Conservation (phyloP, 2,888 invertebrate genomes). For the Ornithoptera priamus region DNA sequence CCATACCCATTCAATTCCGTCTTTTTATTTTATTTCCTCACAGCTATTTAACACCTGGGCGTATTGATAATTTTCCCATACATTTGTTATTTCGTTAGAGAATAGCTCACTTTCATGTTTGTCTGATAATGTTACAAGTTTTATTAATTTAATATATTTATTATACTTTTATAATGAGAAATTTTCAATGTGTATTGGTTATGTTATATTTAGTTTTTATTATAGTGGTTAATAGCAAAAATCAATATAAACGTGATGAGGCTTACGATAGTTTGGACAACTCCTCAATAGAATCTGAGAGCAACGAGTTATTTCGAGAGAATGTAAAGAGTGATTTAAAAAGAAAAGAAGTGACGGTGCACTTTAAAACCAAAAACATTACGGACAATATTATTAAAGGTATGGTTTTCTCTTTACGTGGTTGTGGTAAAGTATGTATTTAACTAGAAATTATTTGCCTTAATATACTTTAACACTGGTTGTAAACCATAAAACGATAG, state of each 20-base stretch:
- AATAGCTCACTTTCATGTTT: background rate
- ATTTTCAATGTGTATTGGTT: constrained; percentile 4
- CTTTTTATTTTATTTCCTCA: constrained; percentile 14
- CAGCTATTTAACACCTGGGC: constrained; percentile 24
- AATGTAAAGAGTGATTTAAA: constrained; percentile 32
- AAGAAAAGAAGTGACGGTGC: background rate
- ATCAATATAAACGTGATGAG: constrained; percentile 30
- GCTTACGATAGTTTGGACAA: constrained; percentile 29
- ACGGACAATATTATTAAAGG: background rate
- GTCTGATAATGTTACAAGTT: background rate
- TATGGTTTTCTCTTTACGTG: background rate
- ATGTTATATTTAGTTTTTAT: constrained; percentile 10
- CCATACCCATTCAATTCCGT: constrained; percentile 10
- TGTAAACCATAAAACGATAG: no score
- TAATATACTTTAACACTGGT: no score
- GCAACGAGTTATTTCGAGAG: constrained; percentile 33
- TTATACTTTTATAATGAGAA: constrained; percentile 3
- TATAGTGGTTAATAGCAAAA: constrained; percentile 18
- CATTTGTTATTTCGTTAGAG: constrained; percentile 7
- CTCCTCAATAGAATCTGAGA: constrained; percentile 37
- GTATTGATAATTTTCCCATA: constrained; percentile 1
- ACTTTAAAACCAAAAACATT: background rate
- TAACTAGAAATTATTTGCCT: no score
- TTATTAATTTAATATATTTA: background rate
- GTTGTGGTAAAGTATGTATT: no score